Conservation (phyloP, 2,113 vertebrate genomes). For the Triplophysa tibetana region DNA sequence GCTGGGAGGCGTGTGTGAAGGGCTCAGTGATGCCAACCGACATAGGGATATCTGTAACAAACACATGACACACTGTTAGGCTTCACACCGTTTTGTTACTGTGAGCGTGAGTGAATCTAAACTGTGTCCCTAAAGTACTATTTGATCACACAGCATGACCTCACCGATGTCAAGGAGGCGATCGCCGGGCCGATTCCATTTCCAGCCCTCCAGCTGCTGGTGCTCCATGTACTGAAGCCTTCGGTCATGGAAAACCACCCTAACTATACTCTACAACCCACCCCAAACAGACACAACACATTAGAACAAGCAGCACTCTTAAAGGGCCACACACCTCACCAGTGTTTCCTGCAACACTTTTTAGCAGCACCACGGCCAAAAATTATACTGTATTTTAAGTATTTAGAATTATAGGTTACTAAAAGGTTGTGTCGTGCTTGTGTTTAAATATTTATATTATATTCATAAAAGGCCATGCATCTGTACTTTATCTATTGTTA, state of each 20-base stretch:
- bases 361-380: background rate
- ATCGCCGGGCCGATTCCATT: constrained; percentile 95
- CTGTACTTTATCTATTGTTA: too few relatives aligned
- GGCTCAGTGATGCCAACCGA: constrained; percentile 96
- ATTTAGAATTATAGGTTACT: too few relatives aligned
- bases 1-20: constrained; percentile 88
- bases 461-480: too few relatives aligned
- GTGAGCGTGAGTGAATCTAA: background rate
- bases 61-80: constrained; percentile 17
- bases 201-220: constrained; percentile 97
- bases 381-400: too few relatives aligned
- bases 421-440: too few relatives aligned
- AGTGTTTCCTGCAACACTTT: background rate
- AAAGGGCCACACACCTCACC: background rate
- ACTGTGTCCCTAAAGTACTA: background rate
- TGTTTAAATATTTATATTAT: too few relatives aligned
- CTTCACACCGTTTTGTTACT: background rate
- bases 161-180: constrained; percentile 94
- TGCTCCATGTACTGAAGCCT: constrained; percentile 96
- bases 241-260: constrained; percentile 96
- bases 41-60: constrained; percentile 91
- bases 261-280: constrained; percentile 89
- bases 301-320: background rate
- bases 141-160: constrained; percentile 43
- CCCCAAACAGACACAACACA: constrained; percentile 53